phyloP scores from a whole-genome alignment of 2,113 vertebrate species.

The Acanthochromis polyacanthus region DNA sequence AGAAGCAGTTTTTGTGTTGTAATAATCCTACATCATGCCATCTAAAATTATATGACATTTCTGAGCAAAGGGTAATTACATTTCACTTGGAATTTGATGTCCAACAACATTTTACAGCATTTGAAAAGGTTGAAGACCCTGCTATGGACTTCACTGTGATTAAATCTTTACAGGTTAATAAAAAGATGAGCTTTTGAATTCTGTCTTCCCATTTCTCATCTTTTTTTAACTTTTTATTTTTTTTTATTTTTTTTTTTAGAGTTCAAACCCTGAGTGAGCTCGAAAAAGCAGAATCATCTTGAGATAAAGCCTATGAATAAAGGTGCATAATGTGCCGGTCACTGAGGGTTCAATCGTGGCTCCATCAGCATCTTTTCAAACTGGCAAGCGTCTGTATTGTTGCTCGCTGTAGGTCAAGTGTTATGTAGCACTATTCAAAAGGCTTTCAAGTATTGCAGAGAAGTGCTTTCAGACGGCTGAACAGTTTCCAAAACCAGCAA shows the following conservation, averaged over 20 bases:
- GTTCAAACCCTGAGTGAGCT: conserved; percentile 1
- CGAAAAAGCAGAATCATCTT: background rate
- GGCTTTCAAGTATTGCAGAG: background rate
- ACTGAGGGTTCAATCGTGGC: background rate
- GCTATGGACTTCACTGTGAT: background rate
- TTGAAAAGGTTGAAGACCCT: conserved; percentile 18
- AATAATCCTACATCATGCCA: background rate
- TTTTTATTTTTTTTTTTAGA: too few species aligned
- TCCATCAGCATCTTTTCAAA: background rate
- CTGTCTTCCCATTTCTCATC: background rate
- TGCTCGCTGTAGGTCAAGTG: background rate
- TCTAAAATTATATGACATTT: conserved; percentile 22
- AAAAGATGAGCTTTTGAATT: conserved; percentile 19
- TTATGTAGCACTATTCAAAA: conserved; percentile 5
- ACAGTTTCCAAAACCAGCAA: background rate
- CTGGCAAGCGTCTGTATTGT: background rate
- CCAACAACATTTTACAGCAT: conserved; percentile 1
- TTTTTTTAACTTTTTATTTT: background rate
- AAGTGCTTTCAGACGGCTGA: conserved; percentile 2
- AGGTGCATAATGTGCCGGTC: background rate
- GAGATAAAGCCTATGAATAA: background rate
- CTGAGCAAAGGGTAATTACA: conserved; percentile 1
- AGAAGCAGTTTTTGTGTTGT: background rate
- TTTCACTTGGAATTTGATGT: conserved; percentile 8
- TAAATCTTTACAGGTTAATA: conserved; percentile 7